Evolutionary conservation across 2,797 vertebrate genomes (phyloP), one percentile per base, ranked within the genome.

Genomic region (Girardinus metallicus): DNA sequence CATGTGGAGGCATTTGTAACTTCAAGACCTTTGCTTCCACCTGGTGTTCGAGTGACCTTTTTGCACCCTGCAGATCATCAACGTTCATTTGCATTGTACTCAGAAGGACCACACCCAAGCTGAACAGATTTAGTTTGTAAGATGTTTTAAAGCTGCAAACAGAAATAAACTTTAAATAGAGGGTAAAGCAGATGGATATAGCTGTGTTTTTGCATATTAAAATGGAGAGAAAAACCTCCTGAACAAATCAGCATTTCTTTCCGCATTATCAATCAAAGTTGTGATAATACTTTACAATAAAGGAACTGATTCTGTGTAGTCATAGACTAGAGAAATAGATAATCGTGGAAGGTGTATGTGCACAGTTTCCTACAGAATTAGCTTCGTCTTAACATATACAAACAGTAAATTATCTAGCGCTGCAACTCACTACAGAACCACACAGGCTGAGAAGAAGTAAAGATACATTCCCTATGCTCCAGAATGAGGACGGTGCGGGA

Each of bases 241-340:
- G 34, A 85, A 55, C 10, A 75, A 43, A 71, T 75, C 60, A 80
- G 41, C 49, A 76, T 49, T 76, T 79, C 62, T 73, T 79, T 83
- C 91, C 73, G 79, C 73, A 84, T 55, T 29, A 85, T 86, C 83
- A 88, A 75, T 91, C 76, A 82, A 84, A 85, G 82, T 41, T 47
- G 75, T 77, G 60, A 91, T 93, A 93, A 94, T 93, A 94, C 91
- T 94, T 93, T 85, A 93, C 83, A 93, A 90, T 74, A 53, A 76
- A 34, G 47, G 44, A 73, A 76, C 21, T 29, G 66, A 73, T 51
- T 77, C 0, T 47, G 73, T 84, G 11, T 78, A 75, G 72, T 44
- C 83, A 80, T 44, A 53, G 31, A 68, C 39, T 31, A 46, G 1
- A 34, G 71, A 57, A 83, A 76, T 8, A 66, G 26, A 51, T 57